Base-by-base conservation (phyloP, 2,113 vertebrate species). In the Tachycineta bicolor region DNA sequence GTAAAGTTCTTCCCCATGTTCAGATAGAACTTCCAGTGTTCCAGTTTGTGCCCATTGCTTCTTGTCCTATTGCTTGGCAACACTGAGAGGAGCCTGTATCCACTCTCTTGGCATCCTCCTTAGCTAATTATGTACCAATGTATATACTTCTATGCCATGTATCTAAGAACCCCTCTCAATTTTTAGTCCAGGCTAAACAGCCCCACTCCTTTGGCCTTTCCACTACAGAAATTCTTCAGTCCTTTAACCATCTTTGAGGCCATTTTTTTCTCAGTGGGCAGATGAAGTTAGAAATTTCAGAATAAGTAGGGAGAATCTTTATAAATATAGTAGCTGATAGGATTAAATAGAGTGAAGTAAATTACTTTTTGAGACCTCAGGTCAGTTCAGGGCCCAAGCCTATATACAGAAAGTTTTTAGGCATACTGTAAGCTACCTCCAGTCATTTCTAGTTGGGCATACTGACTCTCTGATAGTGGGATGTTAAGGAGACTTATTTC, bases 171-270 rank as follows among this genome's bases (percentile, higher is more conserved):
- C 14, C 3, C 29, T 43, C 29, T 19, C 47, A 55, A 22, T 62
- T 39, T 83, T 47, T 26, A 18, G 8, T 55, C 34, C 25, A 23
- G 63, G 22, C 9, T 31, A 41, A 75, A 83, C 3, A 76, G 5
- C 2, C 6, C n/a, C 1, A 0, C 17, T 62, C 14, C 62, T 69
- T 62, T 0, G 1, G 14, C 47, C 18, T 41, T 76, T 62, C 25
- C n/a, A 55, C 16, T 7, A 23, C 3, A 31, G 47, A 47, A 8
- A 69, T 69, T 62, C 5, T 47, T 25, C n/a, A 19, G 21, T 34
- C 14, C 29, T 83, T 46, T 56, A 37, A 37, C 23, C 41, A 7
- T 49, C 47, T 55, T 34, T 62, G n/a, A 31, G 14, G 11, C 14
- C 17, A 55, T 69, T 75, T 41, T 11, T 20, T 24, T 80, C 86